phyloP scores from a whole-genome alignment of 2,888 invertebrate genomes.

The Macrophya annulata region DNA sequence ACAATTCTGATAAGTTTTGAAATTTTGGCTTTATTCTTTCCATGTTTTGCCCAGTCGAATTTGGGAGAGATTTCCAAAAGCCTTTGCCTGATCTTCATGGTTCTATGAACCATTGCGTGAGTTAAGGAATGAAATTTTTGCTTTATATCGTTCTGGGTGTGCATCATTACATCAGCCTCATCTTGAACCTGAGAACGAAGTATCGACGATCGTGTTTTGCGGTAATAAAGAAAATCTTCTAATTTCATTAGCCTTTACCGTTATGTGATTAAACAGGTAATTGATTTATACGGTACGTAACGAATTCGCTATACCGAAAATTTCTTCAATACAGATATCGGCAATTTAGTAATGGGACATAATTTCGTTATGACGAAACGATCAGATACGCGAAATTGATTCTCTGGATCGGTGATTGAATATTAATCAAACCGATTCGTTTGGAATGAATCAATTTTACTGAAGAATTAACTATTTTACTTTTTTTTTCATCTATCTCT shows the following conservation, averaged over 20 bases:
- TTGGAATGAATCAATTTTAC: background rate
- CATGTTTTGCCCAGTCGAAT: slow-evolving; percentile 65
- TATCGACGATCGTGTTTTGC: background rate
- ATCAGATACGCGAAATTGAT: slow-evolving; percentile 28
- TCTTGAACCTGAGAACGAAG: slow-evolving; percentile 63
- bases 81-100: slow-evolving; percentile 63
- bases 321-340: background rate
- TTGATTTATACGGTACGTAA: slow-evolving; percentile 27
- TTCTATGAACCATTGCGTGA: slow-evolving; percentile 63
- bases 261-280: background rate
- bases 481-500: background rate
- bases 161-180: slow-evolving; percentile 67
- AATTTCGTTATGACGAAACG: slow-evolving; percentile 4
- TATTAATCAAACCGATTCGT: background rate
- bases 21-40: slow-evolving; percentile 61
- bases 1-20: slow-evolving; percentile 60
- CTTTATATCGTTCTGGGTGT: slow-evolving; percentile 65
- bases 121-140: slow-evolving; percentile 63
- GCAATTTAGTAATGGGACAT: background rate
- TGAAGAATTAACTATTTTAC: background rate
- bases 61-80: slow-evolving; percentile 65
- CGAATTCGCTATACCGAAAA: background rate
- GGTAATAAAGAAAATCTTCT: background rate
- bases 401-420: background rate
- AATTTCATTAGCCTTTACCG: background rate